A percentile compares a stretch with the other conserved stretches of the same genome.
phyloP scores from a whole-genome alignment of 2,113 vertebrate species.

The Archilochus colubris region DNA sequence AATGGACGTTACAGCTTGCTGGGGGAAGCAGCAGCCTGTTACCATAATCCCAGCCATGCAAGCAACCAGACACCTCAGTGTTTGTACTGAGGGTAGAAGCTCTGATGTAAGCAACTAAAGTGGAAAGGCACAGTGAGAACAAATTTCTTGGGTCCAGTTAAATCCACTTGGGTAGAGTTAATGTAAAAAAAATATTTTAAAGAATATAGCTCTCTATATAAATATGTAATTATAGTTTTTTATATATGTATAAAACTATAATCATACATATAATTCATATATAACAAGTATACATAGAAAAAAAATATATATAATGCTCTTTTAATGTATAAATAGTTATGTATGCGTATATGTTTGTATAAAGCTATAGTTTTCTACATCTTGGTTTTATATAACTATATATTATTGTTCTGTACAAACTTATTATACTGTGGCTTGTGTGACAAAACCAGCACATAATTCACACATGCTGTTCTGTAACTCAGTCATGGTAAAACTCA shows the following conservation, averaged over 20 bases:
- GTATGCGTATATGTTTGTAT: not conserved
- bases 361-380: not conserved
- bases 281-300: not conserved
- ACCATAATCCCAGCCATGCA: not conserved
- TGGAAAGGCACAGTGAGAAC: not conserved
- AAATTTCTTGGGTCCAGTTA: not conserved
- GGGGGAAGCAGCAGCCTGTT: not conserved
- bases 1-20: not conserved
- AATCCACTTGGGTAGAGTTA: not conserved
- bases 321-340: not conserved
- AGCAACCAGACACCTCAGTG: not conserved
- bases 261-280: not conserved
- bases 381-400: not conserved
- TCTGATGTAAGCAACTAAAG: not conserved
- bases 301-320: not conserved
- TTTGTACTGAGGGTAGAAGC: not conserved
- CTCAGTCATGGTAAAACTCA: not conserved
- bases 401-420: not conserved
- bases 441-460: not conserved
- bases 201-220: not conserved
- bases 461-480: not conserved
- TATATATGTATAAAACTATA: not conserved
- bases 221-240: not conserved
- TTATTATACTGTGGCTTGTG: not conserved
- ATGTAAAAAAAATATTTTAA: not conserved